A percentile compares a stretch with the other conserved stretches of the same genome.
Evolutionary conservation across 64 coral and sea anemone genomes (phyloP).

Genomic region (Dendronephthya gigantea): DNA sequence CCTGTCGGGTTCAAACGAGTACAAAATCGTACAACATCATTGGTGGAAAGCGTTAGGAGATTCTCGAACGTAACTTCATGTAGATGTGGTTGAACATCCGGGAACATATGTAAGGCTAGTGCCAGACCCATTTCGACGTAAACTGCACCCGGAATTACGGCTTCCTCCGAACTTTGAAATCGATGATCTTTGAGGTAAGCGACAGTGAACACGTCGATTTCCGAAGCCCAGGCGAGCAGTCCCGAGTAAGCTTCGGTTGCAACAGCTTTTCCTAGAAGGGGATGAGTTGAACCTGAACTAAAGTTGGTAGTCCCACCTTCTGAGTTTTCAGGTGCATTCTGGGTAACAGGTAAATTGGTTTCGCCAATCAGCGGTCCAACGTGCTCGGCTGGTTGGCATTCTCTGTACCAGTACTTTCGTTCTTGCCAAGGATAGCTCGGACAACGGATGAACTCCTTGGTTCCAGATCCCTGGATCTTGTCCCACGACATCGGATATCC

Average conservation of each 20-base stretch:
- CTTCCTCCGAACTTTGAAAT: background rate
- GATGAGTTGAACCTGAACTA: background rate
- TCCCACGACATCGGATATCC: constrained; percentile 43
- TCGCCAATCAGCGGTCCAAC: background rate
- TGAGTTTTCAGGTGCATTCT: background rate
- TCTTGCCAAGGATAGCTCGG: constrained; percentile 50
- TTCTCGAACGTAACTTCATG: background rate
- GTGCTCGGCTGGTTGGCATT: background rate
- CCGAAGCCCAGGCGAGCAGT: background rate
- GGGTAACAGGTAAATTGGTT: background rate
- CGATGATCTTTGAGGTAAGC: background rate
- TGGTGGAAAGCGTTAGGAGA: background rate
- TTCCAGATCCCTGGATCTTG: constrained; percentile 24
- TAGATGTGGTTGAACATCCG: background rate
- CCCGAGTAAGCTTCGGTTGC: background rate
- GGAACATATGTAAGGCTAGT: background rate
- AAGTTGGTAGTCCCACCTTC: too few species aligned
- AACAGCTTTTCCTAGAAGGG: background rate
- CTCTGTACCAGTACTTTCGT: constrained; percentile 34
- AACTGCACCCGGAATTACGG: background rate
- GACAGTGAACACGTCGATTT: background rate
- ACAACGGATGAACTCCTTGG: constrained; percentile 36
- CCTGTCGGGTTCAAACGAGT: background rate
- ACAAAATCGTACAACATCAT: background rate
- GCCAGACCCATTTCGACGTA: background rate